Conservation (phyloP, 1,140 invertebrate species). For the Drosophila sechellia region DNA sequence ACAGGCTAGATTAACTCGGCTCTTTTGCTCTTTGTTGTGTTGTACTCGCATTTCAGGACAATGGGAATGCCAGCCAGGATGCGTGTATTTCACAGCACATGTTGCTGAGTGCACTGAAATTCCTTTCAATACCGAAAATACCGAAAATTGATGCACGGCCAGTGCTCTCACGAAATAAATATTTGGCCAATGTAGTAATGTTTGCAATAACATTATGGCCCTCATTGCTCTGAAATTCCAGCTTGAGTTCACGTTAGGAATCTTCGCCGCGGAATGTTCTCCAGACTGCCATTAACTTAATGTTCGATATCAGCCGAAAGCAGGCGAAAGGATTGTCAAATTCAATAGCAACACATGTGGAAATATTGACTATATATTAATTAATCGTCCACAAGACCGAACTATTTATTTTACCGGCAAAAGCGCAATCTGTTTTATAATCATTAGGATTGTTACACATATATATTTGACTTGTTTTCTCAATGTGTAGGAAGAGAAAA, state of each 20-base stretch:
- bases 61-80: conserved; percentile 24
- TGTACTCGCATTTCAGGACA: conserved; percentile 1
- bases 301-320: background rate
- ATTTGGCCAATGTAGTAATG: conserved; percentile 64
- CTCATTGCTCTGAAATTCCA: conserved; percentile 13
- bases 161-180: conserved; percentile 59
- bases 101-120: conserved; percentile 47
- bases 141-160: conserved; percentile 52
- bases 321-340: background rate
- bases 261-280: conserved; percentile 24
- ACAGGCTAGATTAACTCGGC: conserved; percentile 54
- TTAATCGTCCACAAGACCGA: no score
- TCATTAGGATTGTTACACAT: no score
- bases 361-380: background rate
- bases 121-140: conserved; percentile 57
- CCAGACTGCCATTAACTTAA: conserved; percentile 3
- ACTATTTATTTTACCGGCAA: no score
- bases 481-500: conserved; percentile 5
- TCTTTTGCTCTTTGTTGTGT: conserved; percentile 28
- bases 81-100: conserved; percentile 55
- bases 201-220: conserved; percentile 47
- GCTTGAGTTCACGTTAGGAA: conserved; percentile 9
- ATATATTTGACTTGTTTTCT: background rate
- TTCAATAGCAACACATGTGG: background rate
- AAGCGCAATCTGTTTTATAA: no score